Conservation (phyloP, 2,113 vertebrate genomes). For the Peromyscus maniculatus region DNA sequence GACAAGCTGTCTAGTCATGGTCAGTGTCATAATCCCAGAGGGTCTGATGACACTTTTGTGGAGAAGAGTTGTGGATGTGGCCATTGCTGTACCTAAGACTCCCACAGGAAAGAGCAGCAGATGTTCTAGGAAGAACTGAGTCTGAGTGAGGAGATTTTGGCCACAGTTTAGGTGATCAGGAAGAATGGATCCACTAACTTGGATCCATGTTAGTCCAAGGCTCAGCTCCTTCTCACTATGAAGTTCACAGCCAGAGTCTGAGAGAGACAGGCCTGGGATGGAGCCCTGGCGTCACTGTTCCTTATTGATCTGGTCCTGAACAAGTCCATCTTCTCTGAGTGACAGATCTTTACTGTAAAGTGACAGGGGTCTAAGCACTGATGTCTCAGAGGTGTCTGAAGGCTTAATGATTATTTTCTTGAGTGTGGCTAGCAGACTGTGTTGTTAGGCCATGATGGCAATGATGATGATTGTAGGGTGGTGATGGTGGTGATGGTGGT, state of each 20-base stretch:
- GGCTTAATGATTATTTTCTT: no score
- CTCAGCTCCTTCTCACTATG: fast-evolving
- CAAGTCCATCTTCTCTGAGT: background rate
- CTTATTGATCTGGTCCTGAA: background rate
- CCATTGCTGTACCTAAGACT: background rate
- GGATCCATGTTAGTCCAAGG: background rate
- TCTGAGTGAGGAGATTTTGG: background rate
- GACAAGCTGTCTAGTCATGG: background rate
- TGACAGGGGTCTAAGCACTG: background rate
- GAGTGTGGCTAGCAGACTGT: no score
- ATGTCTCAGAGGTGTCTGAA: background rate
- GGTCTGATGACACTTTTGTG: background rate
- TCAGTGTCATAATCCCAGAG: no score
- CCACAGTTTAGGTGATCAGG: background rate
- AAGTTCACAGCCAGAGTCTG: background rate
- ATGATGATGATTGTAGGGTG: background rate
- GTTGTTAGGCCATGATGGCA: background rate
- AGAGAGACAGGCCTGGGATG: background rate
- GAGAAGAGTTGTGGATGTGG: background rate
- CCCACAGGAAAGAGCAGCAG: no score
- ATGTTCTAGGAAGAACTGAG: no score
- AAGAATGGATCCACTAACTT: no score
- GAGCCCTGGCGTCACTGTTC: background rate
- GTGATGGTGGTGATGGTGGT: fast-evolving
- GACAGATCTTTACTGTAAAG: background rate